phyloP scores from a whole-genome alignment of 2,113 vertebrate species.

The Hippocampus zosterae region DNA sequence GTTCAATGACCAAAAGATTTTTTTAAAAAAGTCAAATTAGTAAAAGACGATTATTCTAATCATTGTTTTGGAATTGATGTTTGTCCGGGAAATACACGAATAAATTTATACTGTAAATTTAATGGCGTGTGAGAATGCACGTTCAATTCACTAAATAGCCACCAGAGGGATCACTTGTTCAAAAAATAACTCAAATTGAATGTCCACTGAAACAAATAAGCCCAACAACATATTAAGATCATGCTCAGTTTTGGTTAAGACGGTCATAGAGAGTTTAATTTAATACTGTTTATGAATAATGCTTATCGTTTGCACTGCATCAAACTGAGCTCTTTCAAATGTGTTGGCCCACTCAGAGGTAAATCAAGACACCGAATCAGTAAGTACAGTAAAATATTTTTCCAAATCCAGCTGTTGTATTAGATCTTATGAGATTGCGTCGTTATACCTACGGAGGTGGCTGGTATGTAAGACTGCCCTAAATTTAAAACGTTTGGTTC shows the following conservation, averaged over 20 bases:
- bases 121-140: neutral
- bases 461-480: neutral
- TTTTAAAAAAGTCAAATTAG: neutral
- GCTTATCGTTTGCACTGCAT: neutral
- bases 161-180: neutral
- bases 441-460: no score
- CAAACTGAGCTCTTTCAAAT: neutral
- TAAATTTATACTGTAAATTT: neutral
- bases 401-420: no score
- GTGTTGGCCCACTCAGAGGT: neutral
- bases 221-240: neutral
- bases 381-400: no score
- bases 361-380: neutral
- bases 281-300: neutral
- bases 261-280: neutral
- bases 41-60: neutral
- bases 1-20: neutral
- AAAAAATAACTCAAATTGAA: neutral
- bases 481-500: neutral
- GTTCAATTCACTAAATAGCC: neutral
- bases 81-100: neutral
- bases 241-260: neutral
- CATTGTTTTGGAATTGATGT: neutral
- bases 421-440: no score
- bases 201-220: neutral